These are phyloP conservation scores for Seriola aureovittata DNA, from an alignment of 2,113 vertebrate species.

Conservation along the genomic window DNA sequence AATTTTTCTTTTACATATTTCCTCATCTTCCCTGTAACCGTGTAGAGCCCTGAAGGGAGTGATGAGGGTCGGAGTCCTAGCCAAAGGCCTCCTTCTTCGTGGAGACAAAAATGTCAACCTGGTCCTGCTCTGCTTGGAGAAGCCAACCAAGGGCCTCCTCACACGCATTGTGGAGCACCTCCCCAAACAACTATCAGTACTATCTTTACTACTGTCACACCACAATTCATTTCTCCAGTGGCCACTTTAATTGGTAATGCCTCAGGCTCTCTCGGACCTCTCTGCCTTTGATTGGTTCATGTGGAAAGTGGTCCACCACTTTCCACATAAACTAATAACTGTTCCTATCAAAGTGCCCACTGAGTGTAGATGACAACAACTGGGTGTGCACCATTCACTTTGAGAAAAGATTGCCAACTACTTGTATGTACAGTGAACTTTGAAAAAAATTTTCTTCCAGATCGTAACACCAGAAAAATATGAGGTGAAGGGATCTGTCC, in stretches of 20 bases:
- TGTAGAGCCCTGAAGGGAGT: conserved; percentile 95
- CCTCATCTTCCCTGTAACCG: neutral
- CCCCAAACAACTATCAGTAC: conserved; percentile 96
- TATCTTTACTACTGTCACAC: conserved; percentile 37
- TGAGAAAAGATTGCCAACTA: neutral
- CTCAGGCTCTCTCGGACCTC: too few species aligned
- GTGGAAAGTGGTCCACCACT: neutral
- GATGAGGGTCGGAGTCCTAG: conserved; percentile 96
- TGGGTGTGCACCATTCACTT: neutral
- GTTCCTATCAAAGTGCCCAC: neutral
- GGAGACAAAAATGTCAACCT: conserved; percentile 96
- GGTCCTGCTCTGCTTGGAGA: conserved; percentile 95
- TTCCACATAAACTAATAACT: neutral
- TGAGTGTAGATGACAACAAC: neutral
- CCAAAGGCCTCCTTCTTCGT: conserved; percentile 95
- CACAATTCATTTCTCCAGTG: neutral
- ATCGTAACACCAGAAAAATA: conserved; percentile 97
- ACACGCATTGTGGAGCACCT: conserved; percentile 93
- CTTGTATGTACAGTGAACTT: neutral
- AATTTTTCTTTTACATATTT: neutral
- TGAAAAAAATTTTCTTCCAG: conserved; percentile 78
- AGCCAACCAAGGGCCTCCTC: conserved; percentile 92
- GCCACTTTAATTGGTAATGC: neutral
- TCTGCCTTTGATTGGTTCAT: neutral
- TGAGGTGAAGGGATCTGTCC: conserved; percentile 92